phyloP scores from a whole-genome alignment of 1,140 invertebrate species.

The Drosophila nigromelanica region DNA sequence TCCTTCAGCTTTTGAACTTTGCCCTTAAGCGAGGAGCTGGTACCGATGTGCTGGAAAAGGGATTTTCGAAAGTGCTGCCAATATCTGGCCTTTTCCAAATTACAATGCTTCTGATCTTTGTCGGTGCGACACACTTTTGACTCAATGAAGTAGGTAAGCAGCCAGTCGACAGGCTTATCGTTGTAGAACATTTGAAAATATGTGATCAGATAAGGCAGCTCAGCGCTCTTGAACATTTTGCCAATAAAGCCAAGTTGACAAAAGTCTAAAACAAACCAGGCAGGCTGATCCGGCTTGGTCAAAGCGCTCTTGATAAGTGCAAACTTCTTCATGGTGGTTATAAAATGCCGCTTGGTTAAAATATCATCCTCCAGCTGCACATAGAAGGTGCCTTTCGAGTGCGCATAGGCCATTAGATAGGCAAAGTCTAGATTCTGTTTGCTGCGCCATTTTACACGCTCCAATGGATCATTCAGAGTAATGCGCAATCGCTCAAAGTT shows the following conservation, averaged over 20 bases:
- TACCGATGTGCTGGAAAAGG: slow-evolving; percentile 98
- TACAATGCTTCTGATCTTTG: slow-evolving; percentile 95
- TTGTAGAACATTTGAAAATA: slow-evolving; percentile 95
- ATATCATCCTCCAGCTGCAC: slow-evolving; percentile 98
- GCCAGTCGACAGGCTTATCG: slow-evolving; percentile 98
- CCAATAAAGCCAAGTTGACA: slow-evolving; percentile 97
- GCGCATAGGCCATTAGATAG: slow-evolving; percentile 97
- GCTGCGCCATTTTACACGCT: slow-evolving; percentile 96
- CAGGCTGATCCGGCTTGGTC: slow-evolving; percentile 86
- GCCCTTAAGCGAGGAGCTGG: slow-evolving; percentile 97
- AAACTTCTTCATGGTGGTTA: slow-evolving; percentile 94
- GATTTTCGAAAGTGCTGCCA: slow-evolving; percentile 96
- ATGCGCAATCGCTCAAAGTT: slow-evolving; percentile 90
- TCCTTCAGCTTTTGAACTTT: slow-evolving; percentile 99
- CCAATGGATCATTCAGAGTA: slow-evolving; percentile 94
- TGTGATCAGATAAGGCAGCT: slow-evolving; percentile 94
- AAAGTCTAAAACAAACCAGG: slow-evolving; percentile 97
- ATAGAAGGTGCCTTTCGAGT: slow-evolving; percentile 91
- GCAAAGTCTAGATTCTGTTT: slow-evolving; percentile 98
- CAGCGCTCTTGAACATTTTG: slow-evolving; percentile 96
- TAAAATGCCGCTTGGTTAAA: slow-evolving; percentile 93
- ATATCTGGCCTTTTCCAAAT: slow-evolving; percentile 90
- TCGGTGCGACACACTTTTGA: slow-evolving; percentile 96
- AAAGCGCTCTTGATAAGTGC: slow-evolving; percentile 91
- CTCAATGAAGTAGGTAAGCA: slow-evolving; percentile 95